Conservation (phyloP, 2,797 vertebrate genomes). For the Sebastes oblongus region DNA sequence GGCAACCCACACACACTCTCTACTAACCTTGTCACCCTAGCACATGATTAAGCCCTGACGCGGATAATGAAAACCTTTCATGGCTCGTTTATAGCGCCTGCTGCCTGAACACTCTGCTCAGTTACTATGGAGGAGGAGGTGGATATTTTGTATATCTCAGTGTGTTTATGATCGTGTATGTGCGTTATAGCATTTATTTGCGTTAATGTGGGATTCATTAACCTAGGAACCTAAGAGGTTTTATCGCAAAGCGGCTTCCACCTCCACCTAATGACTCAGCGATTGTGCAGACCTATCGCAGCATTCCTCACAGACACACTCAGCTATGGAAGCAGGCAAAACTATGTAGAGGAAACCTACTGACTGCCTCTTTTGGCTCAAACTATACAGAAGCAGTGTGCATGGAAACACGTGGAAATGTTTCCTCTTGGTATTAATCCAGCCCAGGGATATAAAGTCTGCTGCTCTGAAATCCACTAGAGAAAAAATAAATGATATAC, state of each 20-base stretch:
- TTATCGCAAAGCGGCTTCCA: conserved; percentile 39
- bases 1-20: conserved; percentile 12
- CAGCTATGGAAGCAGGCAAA: conserved; percentile 6
- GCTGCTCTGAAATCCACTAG: background rate
- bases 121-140: conserved; percentile 29
- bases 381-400: background rate
- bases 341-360: conserved; percentile 28
- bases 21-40: background rate
- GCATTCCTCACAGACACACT: conserved; percentile 42
- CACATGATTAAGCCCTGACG: conserved; percentile 30
- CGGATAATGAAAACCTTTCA: conserved; percentile 54
- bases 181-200: conserved; percentile 9
- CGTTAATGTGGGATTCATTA: conserved; percentile 30
- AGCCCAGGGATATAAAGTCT: background rate
- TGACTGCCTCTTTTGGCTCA: conserved; percentile 26
- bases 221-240: conserved; percentile 22
- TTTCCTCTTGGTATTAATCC: conserved; percentile 17
- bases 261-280: conserved; percentile 47
- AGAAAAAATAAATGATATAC: background rate
- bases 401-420: conserved; percentile 11
- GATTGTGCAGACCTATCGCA: conserved; percentile 23
- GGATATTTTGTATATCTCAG: conserved; percentile 1
- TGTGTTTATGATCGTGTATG: conserved; percentile 18
- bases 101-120: conserved; percentile 20
- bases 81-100: background rate